Percentiles rank a stretch among this genome's conserved stretches.
phyloP scores from a whole-genome alignment of 2,888 invertebrate species.

The Heliothis peltigera region DNA sequence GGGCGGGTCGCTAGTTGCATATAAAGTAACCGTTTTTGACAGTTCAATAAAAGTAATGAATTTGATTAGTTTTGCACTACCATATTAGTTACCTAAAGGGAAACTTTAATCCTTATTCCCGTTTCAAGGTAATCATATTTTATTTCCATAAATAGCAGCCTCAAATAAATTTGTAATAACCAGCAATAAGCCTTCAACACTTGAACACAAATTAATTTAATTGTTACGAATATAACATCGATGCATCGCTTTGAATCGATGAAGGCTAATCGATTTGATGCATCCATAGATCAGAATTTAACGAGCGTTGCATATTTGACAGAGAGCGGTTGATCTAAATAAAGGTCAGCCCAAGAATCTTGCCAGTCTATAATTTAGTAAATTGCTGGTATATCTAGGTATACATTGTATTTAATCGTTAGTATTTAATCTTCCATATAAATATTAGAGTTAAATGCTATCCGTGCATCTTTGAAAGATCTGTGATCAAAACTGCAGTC shows the following conservation, averaged over 20 bases:
- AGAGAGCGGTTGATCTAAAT: constrained; percentile 44
- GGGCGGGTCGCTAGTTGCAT: too few species aligned
- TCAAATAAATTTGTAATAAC: not conserved
- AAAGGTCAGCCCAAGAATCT: constrained; percentile 48
- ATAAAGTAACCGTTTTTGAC: too few species aligned
- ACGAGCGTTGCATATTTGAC: constrained; percentile 47
- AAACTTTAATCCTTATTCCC: too few species aligned
- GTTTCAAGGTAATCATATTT: not conserved
- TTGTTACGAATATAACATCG: constrained; percentile 22
- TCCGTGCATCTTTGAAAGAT: too few species aligned
- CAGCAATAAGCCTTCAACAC: constrained; percentile 6
- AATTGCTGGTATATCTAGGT: constrained; percentile 28
- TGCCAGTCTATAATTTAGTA: constrained; percentile 30
- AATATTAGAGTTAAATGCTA: too few species aligned
- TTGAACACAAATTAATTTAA: constrained; percentile 27
- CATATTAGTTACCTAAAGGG: too few species aligned
- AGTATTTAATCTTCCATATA: too few species aligned
- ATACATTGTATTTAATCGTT: not conserved
- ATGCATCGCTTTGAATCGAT: constrained; percentile 13
- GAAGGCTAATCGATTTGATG: constrained; percentile 31
- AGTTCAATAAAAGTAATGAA: too few species aligned
- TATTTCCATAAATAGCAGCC: too few species aligned
- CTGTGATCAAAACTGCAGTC: too few species aligned
- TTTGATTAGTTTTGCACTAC: too few species aligned
- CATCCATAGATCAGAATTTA: constrained; percentile 39